Conservation (phyloP, 2,113 vertebrate species). For the Tachuris rubrigastra region DNA sequence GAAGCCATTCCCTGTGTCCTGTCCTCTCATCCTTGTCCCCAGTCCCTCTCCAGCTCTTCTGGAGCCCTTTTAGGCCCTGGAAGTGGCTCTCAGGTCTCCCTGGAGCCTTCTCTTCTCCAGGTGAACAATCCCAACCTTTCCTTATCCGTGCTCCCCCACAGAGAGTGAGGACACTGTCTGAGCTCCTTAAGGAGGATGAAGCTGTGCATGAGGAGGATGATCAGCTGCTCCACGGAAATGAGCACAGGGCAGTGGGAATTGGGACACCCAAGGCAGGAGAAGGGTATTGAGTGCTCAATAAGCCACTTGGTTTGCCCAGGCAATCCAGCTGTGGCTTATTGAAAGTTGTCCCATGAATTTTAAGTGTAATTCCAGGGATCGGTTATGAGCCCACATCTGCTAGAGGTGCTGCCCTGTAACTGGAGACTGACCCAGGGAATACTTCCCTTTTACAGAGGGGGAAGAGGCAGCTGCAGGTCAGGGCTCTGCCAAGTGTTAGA, state of each 20-base stretch:
- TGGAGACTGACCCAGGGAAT: rapidly evolving
- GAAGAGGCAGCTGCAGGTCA: background rate
- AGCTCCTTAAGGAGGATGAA: background rate
- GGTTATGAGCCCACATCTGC: background rate
- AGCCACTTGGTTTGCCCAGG: background rate
- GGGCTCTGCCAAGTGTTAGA: rapidly evolving
- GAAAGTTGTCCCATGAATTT: background rate
- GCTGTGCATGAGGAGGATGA: background rate
- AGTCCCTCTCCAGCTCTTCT: background rate
- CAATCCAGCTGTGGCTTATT: background rate
- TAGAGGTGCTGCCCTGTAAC: background rate
- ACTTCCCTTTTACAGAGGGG: background rate
- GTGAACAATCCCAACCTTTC: background rate
- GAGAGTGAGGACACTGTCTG: too few species aligned
- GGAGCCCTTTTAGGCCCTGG: rapidly evolving
- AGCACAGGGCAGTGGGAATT: background rate
- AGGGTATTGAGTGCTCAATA: background rate
- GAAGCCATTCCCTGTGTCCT: background rate
- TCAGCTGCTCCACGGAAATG: background rate
- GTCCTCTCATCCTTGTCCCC: background rate
- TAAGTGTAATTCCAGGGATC: background rate
- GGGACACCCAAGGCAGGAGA: background rate
- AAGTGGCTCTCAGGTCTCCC: background rate
- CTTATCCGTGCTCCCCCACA: background rate
- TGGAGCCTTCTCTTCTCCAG: background rate